Base-by-base conservation (phyloP, 64 coral and sea anemone species). In the Montipora sp. region DNA sequence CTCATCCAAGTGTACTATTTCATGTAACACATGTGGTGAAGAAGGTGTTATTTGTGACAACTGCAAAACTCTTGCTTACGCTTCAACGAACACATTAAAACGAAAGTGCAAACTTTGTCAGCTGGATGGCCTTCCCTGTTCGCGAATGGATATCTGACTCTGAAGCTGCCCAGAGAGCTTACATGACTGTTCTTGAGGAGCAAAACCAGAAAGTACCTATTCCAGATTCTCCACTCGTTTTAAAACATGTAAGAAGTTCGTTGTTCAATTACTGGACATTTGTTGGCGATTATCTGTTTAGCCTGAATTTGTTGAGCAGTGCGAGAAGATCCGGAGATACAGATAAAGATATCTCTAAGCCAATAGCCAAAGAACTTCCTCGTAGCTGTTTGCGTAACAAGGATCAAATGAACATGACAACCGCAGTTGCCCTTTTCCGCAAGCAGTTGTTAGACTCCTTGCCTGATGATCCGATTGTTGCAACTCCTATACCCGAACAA, bases 361-460 rank as follows among this genome's bases (percentile, higher is more conserved):
- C 80, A 60, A 92, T 92, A 11, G 90, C 90, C 47, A 59, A 22
- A 20, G 67, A 19, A 36, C 70, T 92, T 76, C 70, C 90, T 5
- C 68, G 80, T 3, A 83, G 79, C 45, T 73, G 67, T 57, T 77
- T 84, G 24, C 80, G 73, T 0, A 92, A 92, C 23, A 84, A 92
- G 73, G 90, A 92, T 44, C 90, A 92, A 47, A 92, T 92, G 90
- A 63, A 92, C 90, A 92, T 92, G 90, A 48, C 13, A 45, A 92
- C 90, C 15, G 90, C 90, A 65, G 90, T 91, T 7, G 3, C 63
- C 19, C 19, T 91, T 23, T 91, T 91, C 66, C 57, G 23, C 19
- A 57, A 83, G 12, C 4, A 73, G 24, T 58, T 92, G 3, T n/a
- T 92, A 13, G 23, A 77, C 49, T 13, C 44, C 1, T 47, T 92